A percentile compares a stretch with the other conserved stretches of the same genome.
Evolutionary conservation across 2,113 vertebrate genomes (phyloP).

Genomic region (Tapirus terrestris): DNA sequence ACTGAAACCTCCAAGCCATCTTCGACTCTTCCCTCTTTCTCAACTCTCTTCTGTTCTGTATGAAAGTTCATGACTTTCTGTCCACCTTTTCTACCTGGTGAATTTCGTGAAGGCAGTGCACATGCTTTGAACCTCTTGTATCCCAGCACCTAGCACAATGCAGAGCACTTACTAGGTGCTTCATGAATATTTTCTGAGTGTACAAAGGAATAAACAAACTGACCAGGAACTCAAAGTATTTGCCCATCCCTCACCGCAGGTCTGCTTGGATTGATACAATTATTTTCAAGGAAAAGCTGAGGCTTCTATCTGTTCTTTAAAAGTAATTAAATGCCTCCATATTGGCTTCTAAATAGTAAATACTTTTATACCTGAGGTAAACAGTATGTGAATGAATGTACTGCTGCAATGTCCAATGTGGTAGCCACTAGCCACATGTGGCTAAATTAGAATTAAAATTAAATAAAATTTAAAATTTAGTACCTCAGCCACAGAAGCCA

Average conservation of each 20-base stretch:
- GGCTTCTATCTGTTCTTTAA: background rate
- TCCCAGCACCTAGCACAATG: no score
- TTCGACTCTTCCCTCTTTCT: background rate
- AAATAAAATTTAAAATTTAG: background rate
- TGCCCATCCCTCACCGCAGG: background rate
- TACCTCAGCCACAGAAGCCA: background rate
- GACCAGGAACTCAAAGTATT: background rate
- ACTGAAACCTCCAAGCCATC: background rate
- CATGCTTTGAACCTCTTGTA: no score
- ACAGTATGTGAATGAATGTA: background rate
- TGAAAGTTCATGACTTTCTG: no score
- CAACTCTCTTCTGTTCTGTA: background rate
- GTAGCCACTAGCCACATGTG: background rate
- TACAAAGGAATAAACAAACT: no score
- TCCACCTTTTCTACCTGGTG: no score
- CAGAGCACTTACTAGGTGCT: no score
- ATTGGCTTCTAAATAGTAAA: background rate
- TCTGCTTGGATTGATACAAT: background rate
- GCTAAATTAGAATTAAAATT: slow-evolving; percentile 19
- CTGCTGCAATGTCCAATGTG: background rate
- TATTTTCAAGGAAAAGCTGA: background rate
- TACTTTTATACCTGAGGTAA: background rate
- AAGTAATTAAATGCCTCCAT: background rate
- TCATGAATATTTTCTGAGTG: no score
- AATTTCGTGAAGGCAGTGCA: no score